Conservation (phyloP, 1,140 invertebrate species). For the Aradophagus sp. region DNA sequence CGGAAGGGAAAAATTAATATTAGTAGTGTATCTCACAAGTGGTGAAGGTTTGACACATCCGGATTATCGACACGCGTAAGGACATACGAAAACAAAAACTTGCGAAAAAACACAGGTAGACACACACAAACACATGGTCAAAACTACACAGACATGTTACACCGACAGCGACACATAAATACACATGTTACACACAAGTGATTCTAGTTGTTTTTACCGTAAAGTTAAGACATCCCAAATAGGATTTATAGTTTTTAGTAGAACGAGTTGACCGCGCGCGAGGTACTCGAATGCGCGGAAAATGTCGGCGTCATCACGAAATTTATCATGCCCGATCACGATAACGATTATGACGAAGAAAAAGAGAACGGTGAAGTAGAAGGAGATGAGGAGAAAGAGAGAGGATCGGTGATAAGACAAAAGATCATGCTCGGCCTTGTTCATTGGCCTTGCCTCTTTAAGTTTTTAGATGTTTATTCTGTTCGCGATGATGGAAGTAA, state of each 20-base stretch:
- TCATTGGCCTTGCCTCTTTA: conserved; percentile 63
- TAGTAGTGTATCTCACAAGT: conserved; percentile 65
- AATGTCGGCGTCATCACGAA: conserved; percentile 52
- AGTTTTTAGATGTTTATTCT: conserved; percentile 72
- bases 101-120: neutral
- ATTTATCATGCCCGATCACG: conserved; percentile 28
- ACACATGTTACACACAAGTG: conserved; percentile 61
- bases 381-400: conserved; percentile 7
- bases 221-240: conserved; percentile 50
- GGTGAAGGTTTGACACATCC: too few species aligned
- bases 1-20: conserved; percentile 61
- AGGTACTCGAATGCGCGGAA: conserved; percentile 61
- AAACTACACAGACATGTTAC: neutral
- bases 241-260: conserved; percentile 55
- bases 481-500: conserved; percentile 44
- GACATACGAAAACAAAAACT: neutral
- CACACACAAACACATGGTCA: neutral
- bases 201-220: conserved; percentile 69
- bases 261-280: conserved; percentile 43
- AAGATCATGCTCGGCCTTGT: conserved; percentile 49
- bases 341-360: conserved; percentile 15
- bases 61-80: conserved; percentile 21
- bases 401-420: conserved; percentile 28
- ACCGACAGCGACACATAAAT: conserved; percentile 12
- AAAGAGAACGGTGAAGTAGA: conserved; percentile 8